Percentiles rank a stretch among this genome's conserved stretches.
These are phyloP conservation scores for Paralichthys olivaceus DNA, from an alignment of 2,113 vertebrate genomes.

Conservation along the genomic window DNA sequence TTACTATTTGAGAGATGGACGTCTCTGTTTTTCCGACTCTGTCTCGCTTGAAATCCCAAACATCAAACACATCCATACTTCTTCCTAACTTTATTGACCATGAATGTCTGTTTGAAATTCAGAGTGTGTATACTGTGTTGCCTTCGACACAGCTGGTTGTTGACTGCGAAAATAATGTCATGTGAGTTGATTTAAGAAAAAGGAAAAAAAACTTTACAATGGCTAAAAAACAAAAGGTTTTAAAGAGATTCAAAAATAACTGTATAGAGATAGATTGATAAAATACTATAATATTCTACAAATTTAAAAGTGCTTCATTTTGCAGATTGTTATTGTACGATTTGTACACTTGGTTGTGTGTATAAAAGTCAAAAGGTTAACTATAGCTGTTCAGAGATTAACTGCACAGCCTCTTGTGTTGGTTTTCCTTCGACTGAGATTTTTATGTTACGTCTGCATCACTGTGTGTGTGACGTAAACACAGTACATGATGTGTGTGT, in stretches of 20 bases:
- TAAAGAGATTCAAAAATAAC: conserved; percentile 55
- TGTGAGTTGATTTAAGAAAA: conserved; percentile 35
- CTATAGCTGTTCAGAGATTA: conserved; percentile 63
- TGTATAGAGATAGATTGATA: conserved; percentile 69
- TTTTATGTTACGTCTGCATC: conserved; percentile 63
- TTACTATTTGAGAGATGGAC: conserved; percentile 36
- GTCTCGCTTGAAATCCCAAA: conserved; percentile 25
- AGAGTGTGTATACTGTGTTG: conserved; percentile 42
- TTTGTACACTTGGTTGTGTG: conserved; percentile 75
- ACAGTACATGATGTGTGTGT: conserved; percentile 55
- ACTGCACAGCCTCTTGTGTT: conserved; percentile 54
- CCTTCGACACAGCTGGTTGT: conserved; percentile 35
- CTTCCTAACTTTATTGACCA: conserved; percentile 47
- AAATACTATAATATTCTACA: conserved; percentile 55
- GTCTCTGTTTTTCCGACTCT: conserved; percentile 17
- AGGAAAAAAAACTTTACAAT: conserved; percentile 32
- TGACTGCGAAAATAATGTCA: conserved; percentile 50
- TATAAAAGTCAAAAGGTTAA: conserved; percentile 59
- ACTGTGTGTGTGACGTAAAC: conserved; percentile 62
- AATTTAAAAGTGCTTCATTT: conserved; percentile 63
- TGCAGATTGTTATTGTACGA: conserved; percentile 71
- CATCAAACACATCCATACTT: conserved; percentile 21
- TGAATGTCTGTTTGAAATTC: conserved; percentile 57
- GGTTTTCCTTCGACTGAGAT: conserved; percentile 60
- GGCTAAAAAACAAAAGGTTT: conserved; percentile 45